Conservation (phyloP, 2,113 vertebrate genomes). For the Euleptes europaea region DNA sequence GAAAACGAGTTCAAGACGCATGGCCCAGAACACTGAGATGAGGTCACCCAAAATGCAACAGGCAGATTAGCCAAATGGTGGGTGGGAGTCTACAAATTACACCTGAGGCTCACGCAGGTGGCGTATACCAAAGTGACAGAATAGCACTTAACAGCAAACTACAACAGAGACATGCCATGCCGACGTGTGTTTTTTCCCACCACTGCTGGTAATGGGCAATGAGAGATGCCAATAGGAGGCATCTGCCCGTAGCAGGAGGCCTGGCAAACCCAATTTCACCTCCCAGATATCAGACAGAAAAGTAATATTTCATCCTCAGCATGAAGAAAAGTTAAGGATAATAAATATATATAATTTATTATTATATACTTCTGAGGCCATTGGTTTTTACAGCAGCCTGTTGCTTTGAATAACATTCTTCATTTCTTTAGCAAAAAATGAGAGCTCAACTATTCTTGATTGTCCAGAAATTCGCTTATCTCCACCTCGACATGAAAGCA, state of each 20-base stretch:
- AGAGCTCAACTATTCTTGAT: not conserved
- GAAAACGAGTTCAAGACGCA: not conserved
- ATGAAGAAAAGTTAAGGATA: not conserved
- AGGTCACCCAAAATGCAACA: not conserved
- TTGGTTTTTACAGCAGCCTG: conserved; percentile 23
- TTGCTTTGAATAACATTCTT: conserved; percentile 5
- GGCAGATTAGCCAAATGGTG: not conserved
- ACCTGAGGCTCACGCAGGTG: not conserved
- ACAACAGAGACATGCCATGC: too few species aligned
- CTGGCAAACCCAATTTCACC: not conserved
- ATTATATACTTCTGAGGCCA: not conserved
- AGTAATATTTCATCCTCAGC: conserved; percentile 7
- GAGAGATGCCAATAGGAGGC: too few species aligned
- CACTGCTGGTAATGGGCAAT: too few species aligned
- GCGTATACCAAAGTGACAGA: not conserved
- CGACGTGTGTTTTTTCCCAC: too few species aligned
- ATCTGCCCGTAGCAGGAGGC: too few species aligned
- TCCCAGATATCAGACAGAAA: not conserved
- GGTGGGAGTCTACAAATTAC: not conserved
- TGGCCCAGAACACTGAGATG: not conserved
- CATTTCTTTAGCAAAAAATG: not conserved
- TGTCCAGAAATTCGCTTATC: conserved; percentile 18
- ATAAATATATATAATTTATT: too few species aligned
- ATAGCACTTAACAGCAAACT: too few species aligned
- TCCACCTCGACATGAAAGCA: conserved; percentile 9